Evolutionary conservation across 2,797 vertebrate species (phyloP), one percentile per base, ranked within the genome.

Genomic region (Amphiprion clarkii): DNA sequence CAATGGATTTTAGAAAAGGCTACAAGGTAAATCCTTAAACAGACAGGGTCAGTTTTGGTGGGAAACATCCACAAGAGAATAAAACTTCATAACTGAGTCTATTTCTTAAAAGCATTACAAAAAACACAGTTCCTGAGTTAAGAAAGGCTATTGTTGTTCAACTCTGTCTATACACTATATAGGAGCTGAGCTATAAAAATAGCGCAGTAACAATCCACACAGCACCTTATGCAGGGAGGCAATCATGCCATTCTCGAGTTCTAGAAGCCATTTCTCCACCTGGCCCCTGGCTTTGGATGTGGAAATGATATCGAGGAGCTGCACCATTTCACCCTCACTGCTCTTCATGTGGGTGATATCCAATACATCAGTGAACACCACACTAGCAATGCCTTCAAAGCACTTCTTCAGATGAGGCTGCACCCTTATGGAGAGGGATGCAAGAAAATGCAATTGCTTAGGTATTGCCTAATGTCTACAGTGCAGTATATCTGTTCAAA

Each of bases 381-480:
- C 96, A 33, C 82, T 95, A 42, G 96, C 95, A 5, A 99, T 98
- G 76, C 98, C 98, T 91, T 99, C 98, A 80, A 99, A 99, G 91
- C 98, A 99, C 84, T 99, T 99, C 92, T 98, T 98, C 66, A 99
- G 91, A 88, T 98, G 97, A 0, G 96, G 97, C 81, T 99, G 97
- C 19, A 99, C 97, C 68, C 97, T 98, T 79, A 0, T 53, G 52
- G 57, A 83, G 51, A 82, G 33, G 2, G 62, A 70, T 49, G 2
- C 10, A 31, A 48, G 36, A 52, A 61, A 46, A 52, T 19, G 2
- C 1, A 57, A 78, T 68, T 21, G 40, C n/a, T 55, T 10, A 40
- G 17, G 13, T 54, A 23, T 17, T 52, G 10, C 27, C 6, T 78
- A 49, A 21, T 16, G 19, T 40, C 16, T 29, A 11, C 12, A 60